Evolutionary conservation across 1,140 invertebrate genomes (phyloP), one percentile per base, ranked within the genome.

Genomic region (Planococcus citri): DNA sequence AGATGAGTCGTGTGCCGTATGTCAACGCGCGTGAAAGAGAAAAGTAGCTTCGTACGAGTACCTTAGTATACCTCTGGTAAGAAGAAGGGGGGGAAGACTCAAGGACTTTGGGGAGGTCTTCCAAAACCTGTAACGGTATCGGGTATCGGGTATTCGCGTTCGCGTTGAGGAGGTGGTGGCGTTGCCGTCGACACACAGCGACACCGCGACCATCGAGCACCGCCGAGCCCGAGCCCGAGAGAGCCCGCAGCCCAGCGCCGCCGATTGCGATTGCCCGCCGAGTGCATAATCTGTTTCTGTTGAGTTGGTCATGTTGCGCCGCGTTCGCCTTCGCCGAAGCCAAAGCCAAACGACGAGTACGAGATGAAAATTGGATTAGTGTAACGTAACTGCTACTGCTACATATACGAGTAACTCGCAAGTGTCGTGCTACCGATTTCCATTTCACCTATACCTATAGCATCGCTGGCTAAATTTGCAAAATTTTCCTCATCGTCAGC

Each of bases 1-100:
- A 64, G 60, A 64, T 64, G 60, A 64, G 60, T 64, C 60, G 60
- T 64, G 60, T 64, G 60, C 60, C 60, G 60, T 64, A 64, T 64
- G 60, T 64, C 60, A 64, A 64, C 60, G 60, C 60, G 60, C 60
- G 60, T 25, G 60, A 64, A 64, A 64, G 20, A 64, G 60, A 27
- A 64, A 64, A 64, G 60, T 64, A 27, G 25, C 22, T 64, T 10
- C 60, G 60, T n/a, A n/a, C n/a, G n/a, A n/a, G n/a, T n/a, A n/a
- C n/a, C n/a, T n/a, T n/a, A n/a, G n/a, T n/a, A n/a, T n/a, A n/a
- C n/a, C n/a, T n/a, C n/a, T n/a, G n/a, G n/a, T n/a, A n/a, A n/a
- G n/a, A n/a, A 25, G 51, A 27, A 64, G 60, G 60, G 2, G 60
- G 60, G 25, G 25, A 14, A 64, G 20, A 20, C 60, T 64, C 60